A percentile compares a stretch with the other conserved stretches of the same genome.
These are phyloP conservation scores for Eulimnadia texana DNA, from an alignment of 1,140 invertebrate species.

Conservation along the genomic window DNA sequence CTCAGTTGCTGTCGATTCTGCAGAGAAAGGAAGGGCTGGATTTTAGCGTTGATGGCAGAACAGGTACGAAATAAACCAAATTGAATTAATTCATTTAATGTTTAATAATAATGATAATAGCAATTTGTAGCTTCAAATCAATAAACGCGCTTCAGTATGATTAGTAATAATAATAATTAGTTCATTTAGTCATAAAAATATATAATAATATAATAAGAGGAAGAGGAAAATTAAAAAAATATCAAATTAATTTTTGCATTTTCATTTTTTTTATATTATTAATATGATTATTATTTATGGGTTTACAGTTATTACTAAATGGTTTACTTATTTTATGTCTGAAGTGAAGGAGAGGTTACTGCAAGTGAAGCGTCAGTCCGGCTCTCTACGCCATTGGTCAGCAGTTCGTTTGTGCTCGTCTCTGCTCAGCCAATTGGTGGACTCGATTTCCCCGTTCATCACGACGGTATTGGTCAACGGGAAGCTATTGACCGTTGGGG, in stretches of 20 bases:
- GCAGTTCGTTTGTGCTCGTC: slow-evolving; percentile 88
- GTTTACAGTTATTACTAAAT: no score
- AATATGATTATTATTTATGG: no score
- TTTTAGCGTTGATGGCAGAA: slow-evolving; percentile 43
- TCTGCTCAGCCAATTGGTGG: slow-evolving; percentile 81
- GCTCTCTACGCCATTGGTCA: slow-evolving; percentile 76
- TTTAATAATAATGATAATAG: slow-evolving; percentile 18
- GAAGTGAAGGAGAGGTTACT: slow-evolving; percentile 58
- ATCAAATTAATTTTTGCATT: neutral
- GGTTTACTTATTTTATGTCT: slow-evolving; percentile 21
- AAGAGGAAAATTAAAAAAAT: neutral
- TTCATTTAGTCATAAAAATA: no score
- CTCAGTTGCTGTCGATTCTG: slow-evolving; percentile 71
- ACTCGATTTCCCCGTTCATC: slow-evolving; percentile 94
- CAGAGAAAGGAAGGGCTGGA: slow-evolving; percentile 64
- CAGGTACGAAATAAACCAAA: slow-evolving; percentile 28
- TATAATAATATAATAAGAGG: neutral
- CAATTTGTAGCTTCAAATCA: neutral
- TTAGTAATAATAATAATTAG: no score
- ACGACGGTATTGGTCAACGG: slow-evolving; percentile 43
- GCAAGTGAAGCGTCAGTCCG: slow-evolving; percentile 69
- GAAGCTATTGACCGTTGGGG: slow-evolving; percentile 74
- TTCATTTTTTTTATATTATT: slow-evolving; percentile 15
- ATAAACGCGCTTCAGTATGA: no score
- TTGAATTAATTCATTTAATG: slow-evolving; percentile 8